Conservation (phyloP, 2,113 vertebrate genomes). For the Mesocricetus auratus region DNA sequence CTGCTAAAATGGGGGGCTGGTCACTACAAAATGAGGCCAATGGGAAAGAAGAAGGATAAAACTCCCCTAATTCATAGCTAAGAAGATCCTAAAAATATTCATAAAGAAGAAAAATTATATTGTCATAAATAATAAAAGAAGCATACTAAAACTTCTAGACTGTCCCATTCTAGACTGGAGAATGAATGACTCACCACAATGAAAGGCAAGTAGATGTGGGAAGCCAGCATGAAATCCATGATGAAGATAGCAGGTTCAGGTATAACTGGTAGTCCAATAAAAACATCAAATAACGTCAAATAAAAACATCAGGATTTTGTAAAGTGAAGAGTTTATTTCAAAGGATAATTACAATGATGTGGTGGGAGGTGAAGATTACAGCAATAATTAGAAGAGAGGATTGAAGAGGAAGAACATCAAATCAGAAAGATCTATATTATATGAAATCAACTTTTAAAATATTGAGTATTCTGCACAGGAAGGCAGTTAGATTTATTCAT, state of each 20-base stretch:
- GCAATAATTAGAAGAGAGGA: neutral
- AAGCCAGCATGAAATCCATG: neutral
- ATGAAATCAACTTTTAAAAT: neutral
- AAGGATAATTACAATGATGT: neutral
- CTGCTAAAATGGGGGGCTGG: too few species aligned
- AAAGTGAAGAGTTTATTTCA: neutral
- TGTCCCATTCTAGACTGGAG: neutral
- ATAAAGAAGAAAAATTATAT: neutral
- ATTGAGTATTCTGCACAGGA: neutral
- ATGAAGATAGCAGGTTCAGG: neutral
- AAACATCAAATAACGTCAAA: neutral
- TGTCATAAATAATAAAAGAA: neutral
- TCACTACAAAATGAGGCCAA: too few species aligned
- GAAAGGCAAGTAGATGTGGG: neutral
- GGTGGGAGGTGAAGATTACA: neutral
- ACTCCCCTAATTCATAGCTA: neutral
- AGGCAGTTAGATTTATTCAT: neutral
- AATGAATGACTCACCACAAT: neutral
- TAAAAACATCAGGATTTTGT: neutral
- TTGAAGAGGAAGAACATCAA: neutral
- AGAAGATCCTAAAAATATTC: neutral
- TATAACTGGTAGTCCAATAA: rapidly evolving
- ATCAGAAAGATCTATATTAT: neutral
- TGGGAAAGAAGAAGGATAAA: neutral
- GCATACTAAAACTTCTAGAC: neutral